A percentile compares a stretch with the other conserved stretches of the same genome.
These are phyloP conservation scores for Liparis tanakae DNA, from an alignment of 2,797 vertebrate genomes.

Conservation along the genomic window DNA sequence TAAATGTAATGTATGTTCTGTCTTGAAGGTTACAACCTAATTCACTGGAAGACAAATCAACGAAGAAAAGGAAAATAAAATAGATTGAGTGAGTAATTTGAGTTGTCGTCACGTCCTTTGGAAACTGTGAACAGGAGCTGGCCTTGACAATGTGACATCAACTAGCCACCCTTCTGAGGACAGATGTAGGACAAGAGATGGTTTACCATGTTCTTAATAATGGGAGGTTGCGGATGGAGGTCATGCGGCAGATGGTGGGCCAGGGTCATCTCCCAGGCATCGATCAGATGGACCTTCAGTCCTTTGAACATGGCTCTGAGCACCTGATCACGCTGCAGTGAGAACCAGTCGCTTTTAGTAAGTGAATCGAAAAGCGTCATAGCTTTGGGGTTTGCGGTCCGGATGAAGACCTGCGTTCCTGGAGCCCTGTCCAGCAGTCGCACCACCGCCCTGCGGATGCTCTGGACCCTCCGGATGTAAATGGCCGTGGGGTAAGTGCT, in stretches of 20 bases:
- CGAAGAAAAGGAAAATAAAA: too few species aligned
- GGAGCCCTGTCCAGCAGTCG: conserved; percentile 9
- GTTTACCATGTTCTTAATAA: conserved; percentile 92
- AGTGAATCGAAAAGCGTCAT: conserved; percentile 85
- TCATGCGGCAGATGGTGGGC: conserved; percentile 89
- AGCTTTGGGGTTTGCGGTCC: conserved; percentile 85
- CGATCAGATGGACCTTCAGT: conserved; percentile 87
- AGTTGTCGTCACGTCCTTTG: too few species aligned
- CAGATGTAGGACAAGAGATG: conserved; percentile 89
- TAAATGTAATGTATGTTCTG: too few species aligned
- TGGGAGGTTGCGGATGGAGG: conserved; percentile 88
- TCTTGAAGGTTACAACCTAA: too few species aligned
- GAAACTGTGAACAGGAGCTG: too few species aligned
- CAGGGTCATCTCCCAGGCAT: conserved; percentile 94
- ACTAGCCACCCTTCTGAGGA: conserved; percentile 54
- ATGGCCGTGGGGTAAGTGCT: conserved; percentile 90
- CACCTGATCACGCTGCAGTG: conserved; percentile 85
- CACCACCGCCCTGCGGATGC: conserved; percentile 4
- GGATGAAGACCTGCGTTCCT: neutral
- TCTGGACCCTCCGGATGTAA: conserved; percentile 88
- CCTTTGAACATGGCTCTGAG: conserved; percentile 90
- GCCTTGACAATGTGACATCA: too few species aligned
- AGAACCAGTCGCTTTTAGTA: conserved; percentile 94
- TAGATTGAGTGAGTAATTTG: too few species aligned
- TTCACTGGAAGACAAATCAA: too few species aligned